A percentile compares a stretch with the other conserved stretches of the same genome.
Evolutionary conservation across 2,113 vertebrate genomes (phyloP).

Genomic region (Corythornis cristatus): DNA sequence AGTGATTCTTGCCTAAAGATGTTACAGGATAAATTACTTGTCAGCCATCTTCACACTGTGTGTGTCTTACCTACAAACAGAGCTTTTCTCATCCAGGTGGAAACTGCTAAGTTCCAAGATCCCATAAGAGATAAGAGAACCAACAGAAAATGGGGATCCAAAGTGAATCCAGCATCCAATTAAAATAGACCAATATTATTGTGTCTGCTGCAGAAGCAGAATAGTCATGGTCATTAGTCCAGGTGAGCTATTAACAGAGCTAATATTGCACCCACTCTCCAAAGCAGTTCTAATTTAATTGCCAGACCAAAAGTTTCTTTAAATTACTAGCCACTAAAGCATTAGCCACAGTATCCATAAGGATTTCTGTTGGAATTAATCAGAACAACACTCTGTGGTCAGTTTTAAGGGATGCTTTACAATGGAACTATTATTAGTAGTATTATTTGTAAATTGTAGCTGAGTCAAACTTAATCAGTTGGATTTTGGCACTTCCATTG

Average conservation of each 20-base stretch:
- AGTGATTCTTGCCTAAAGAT: neutral
- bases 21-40: neutral
- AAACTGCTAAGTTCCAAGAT: neutral
- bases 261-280: neutral
- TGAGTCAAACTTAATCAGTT: neutral
- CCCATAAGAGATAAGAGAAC: neutral
- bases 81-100: neutral
- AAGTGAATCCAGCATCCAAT: neutral
- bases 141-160: neutral
- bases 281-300: neutral
- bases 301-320: neutral
- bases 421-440: neutral
- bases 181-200: neutral
- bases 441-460: neutral
- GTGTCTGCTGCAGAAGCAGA: neutral
- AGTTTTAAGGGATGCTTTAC: neutral
- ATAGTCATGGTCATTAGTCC: neutral
- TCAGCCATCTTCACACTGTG: neutral
- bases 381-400: neutral
- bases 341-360: neutral
- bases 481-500: neutral
- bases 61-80: neutral
- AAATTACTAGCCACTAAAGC: neutral
- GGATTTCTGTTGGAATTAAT: neutral
- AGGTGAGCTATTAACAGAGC: neutral